Evolutionary conservation across 1,140 invertebrate genomes (phyloP), one percentile per base, ranked within the genome.

Genomic region (Sycophila sp.): DNA sequence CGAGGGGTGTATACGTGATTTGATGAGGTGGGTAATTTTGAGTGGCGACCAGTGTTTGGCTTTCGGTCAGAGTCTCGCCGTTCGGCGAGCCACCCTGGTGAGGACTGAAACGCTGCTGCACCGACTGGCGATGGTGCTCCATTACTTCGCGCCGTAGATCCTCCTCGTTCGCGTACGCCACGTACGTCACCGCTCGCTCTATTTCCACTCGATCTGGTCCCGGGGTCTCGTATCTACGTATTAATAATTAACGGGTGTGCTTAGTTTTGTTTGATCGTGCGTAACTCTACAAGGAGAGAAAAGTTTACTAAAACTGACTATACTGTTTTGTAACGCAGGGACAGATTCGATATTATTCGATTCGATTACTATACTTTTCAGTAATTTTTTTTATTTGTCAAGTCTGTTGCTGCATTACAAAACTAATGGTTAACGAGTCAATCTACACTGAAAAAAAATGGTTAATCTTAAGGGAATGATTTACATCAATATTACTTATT

Each of bases 1-100:
- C 85, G 4, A 87, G 69, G 0, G 83, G 86, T 3, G 85, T 83
- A 45, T 87, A 84, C 2, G 85, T 86, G 75, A 4, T 63, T 69
- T 34, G 69, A 53, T 67, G 15, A 0, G 70, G 58, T 15, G 70
- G 58, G 15, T 62, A 72, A 26, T 55, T 66, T 11, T 66, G 81
- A 58, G 55, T 3, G 67, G 62, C 28, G 0, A 79, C 78, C 42
- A 83, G 75, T 4, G 79, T 28, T 0, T 78, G 72, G 0, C 70
- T 7, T 11, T 84, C 82, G 55, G 84, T 85, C 0, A 78, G 80
- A 8, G 85, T 84, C 10, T 58, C 17, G 1, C 42, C 36, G 24
- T 72, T 55, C 3, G 85, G 83, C 2, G 85, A 85, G 11, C 74
- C 53, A 8, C 83, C 80, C 13, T 83, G 79, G 0, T 76, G 79